These are phyloP conservation scores for Tachysurus vachellii DNA, from an alignment of 2,113 vertebrate species.

Conservation along the genomic window DNA sequence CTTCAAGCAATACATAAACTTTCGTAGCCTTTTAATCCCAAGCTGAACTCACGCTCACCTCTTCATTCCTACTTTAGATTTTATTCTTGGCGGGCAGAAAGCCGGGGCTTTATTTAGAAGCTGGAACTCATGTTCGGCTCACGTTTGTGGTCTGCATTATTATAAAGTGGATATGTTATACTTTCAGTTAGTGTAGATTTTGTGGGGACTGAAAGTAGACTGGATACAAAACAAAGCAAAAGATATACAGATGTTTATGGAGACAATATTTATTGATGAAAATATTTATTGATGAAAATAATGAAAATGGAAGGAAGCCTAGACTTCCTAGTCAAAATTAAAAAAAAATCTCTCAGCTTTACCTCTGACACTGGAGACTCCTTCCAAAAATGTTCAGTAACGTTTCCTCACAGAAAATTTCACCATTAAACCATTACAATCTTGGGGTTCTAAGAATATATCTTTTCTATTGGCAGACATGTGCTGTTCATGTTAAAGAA, in stretches of 20 bases:
- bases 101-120: constrained; percentile 42
- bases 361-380: neutral
- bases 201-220: neutral
- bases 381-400: neutral
- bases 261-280: neutral
- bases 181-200: neutral
- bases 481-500: neutral
- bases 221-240: neutral
- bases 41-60: constrained; percentile 74
- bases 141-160: neutral
- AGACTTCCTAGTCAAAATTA: neutral
- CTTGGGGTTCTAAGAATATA: neutral
- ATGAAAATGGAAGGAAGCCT: neutral
- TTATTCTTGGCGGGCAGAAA: constrained; percentile 46
- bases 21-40: constrained; percentile 70
- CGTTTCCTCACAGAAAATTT: neutral
- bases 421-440: neutral
- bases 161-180: neutral
- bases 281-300: neutral
- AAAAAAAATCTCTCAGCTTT: neutral
- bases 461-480: neutral
- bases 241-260: neutral
- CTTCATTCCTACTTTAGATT: constrained; percentile 48
- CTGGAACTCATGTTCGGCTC: constrained; percentile 37
- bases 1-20: constrained; percentile 71